A percentile compares a stretch with the other conserved stretches of the same genome.
Evolutionary conservation across 2,113 vertebrate genomes (phyloP).

Genomic region (Echinops telfairi): DNA sequence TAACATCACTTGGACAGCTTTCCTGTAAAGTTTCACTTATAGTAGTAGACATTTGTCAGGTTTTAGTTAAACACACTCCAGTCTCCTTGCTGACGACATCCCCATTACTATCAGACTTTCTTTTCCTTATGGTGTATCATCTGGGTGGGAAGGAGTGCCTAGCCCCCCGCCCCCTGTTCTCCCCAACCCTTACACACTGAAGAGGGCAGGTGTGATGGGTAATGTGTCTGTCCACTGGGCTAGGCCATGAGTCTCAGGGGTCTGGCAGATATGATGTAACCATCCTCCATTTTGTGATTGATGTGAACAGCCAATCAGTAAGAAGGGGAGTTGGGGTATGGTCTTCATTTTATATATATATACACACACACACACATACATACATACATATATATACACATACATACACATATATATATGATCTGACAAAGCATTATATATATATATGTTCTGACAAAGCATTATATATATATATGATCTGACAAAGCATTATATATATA

Average conservation of each 20-base stretch:
- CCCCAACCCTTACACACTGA: neutral
- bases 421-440: too few species aligned
- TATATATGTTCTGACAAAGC: too few species aligned
- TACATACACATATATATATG: too few species aligned
- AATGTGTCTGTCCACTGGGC: neutral
- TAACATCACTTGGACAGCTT: neutral
- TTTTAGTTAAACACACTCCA: neutral
- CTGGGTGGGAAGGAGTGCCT: neutral
- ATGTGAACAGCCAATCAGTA: neutral
- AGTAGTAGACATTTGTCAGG: neutral
- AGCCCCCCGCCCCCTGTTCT: too few species aligned
- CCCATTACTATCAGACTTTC: constrained; percentile 8
- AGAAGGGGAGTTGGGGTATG: neutral
- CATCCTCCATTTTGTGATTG: neutral
- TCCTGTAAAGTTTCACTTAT: constrained; percentile 36
- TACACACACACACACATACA: too few species aligned
- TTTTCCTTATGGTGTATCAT: neutral
- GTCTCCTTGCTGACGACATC: constrained; percentile 14
- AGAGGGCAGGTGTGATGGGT: neutral
- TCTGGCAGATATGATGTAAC: neutral
- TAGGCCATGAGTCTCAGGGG: neutral
- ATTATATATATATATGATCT: too few species aligned
- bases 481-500: too few species aligned
- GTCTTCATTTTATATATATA: neutral
- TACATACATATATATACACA: too few species aligned